These are phyloP conservation scores for Plectropomus leopardus DNA, from an alignment of 2,113 vertebrate genomes.

Conservation along the genomic window DNA sequence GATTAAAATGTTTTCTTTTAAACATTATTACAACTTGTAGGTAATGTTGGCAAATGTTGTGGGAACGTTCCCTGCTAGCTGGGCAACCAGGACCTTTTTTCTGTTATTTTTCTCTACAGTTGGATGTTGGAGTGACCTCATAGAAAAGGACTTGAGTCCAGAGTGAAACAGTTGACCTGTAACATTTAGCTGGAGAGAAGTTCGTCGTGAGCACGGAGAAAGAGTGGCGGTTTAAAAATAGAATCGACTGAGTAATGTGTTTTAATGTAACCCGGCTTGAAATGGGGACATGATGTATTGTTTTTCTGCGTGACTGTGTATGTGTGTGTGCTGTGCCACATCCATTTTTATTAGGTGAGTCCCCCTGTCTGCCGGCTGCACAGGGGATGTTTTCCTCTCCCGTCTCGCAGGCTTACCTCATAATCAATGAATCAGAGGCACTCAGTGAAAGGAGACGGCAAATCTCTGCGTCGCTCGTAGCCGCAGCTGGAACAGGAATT, in stretches of 20 bases:
- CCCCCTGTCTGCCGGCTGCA: not conserved
- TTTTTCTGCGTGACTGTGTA: constrained; percentile 5
- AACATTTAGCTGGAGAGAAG: constrained; percentile 8
- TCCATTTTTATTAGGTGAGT: constrained; percentile 54
- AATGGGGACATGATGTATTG: constrained; percentile 38
- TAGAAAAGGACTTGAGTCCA: not conserved
- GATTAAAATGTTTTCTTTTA: too few species aligned
- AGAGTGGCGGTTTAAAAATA: constrained; percentile 48
- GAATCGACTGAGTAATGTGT: constrained; percentile 27
- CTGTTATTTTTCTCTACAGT: not conserved
- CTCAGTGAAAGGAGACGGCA: constrained; percentile 28
- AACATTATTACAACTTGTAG: too few species aligned
- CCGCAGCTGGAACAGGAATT: constrained; percentile 58
- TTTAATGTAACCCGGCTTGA: constrained; percentile 42
- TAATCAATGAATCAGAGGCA: constrained; percentile 61
- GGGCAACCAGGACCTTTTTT: not conserved
- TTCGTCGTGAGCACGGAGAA: constrained; percentile 9
- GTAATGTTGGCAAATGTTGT: too few species aligned
- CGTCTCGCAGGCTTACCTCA: constrained; percentile 25
- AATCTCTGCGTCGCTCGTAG: constrained; percentile 19
- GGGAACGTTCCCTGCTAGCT: too few species aligned
- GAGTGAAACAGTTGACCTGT: constrained; percentile 28
- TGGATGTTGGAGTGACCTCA: constrained; percentile 26
- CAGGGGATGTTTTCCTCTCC: constrained; percentile 36
- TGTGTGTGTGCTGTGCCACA: constrained; percentile 22